A percentile compares a stretch with the other conserved stretches of the same genome.
Conservation (phyloP, 2,888 invertebrate genomes). For the Colletes collaris region DNA sequence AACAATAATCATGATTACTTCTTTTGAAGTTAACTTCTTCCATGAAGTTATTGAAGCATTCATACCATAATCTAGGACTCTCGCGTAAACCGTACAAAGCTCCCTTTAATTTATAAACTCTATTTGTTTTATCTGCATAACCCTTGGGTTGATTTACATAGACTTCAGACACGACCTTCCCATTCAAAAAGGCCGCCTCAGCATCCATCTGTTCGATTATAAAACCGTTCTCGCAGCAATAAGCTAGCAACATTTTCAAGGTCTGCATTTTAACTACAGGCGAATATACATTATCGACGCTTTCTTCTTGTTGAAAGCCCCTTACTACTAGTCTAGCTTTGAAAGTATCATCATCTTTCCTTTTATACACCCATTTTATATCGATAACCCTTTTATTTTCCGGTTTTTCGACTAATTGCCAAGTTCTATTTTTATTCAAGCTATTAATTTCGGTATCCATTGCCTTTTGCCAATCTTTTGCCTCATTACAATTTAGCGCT, state of each 20-base stretch:
- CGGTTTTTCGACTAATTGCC: slow-evolving; percentile 1
- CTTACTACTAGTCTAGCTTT: slow-evolving; percentile 41
- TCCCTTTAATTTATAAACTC: background rate
- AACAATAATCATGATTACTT: background rate
- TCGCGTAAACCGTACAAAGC: slow-evolving; percentile 12
- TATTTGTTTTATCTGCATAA: background rate
- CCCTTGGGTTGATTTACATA: slow-evolving; percentile 22
- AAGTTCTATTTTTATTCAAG: too few relatives aligned
- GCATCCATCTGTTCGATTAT: slow-evolving; percentile 34
- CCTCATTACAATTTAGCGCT: slow-evolving; percentile 22
- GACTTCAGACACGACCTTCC: background rate
- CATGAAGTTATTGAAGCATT: background rate
- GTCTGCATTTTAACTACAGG: slow-evolving; percentile 30
- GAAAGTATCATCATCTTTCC: slow-evolving; percentile 2
- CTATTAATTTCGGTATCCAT: slow-evolving; percentile 35
- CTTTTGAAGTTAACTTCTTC: too few relatives aligned
- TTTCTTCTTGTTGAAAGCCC: slow-evolving; percentile 46
- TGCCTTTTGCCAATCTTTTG: slow-evolving; percentile 36
- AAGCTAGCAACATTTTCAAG: slow-evolving; percentile 19
- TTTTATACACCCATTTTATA: slow-evolving; percentile 38
- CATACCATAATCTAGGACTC: slow-evolving; percentile 9
- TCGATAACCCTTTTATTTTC: slow-evolving; percentile 24
- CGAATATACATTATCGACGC: slow-evolving; percentile 30
- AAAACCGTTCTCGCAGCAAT: background rate
- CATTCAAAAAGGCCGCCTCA: background rate